A percentile compares a stretch with the other conserved stretches of the same genome.
These are phyloP conservation scores for Psilopsiagon aymara DNA, from an alignment of 2,113 vertebrate genomes.

Conservation along the genomic window DNA sequence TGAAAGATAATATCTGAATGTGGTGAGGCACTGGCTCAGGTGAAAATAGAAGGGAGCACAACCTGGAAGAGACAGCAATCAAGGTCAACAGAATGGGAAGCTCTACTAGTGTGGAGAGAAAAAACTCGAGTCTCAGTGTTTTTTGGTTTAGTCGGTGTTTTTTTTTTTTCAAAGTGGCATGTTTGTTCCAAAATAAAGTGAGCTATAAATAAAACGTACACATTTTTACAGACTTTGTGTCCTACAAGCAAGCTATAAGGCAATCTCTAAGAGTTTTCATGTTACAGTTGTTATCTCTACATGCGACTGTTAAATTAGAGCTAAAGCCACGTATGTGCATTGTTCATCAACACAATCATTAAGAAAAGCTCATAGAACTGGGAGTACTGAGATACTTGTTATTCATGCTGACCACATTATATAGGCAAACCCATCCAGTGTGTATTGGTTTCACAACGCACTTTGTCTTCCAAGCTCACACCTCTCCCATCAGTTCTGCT, in stretches of 20 bases:
- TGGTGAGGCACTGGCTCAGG: background rate
- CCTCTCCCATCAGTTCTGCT: background rate
- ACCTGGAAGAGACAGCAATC: background rate
- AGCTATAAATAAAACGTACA: background rate
- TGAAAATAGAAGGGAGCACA: background rate
- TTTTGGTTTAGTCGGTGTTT: background rate
- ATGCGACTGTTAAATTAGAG: background rate
- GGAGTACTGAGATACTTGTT: background rate
- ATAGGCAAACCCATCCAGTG: background rate
- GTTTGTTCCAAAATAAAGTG: background rate
- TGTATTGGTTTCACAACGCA: background rate
- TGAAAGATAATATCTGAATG: background rate
- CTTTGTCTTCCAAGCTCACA: background rate
- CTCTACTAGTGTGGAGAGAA: background rate
- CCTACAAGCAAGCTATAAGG: background rate
- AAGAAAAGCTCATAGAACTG: background rate
- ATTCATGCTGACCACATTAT: background rate
- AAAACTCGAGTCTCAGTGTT: rapidly evolving
- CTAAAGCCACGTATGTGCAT: background rate
- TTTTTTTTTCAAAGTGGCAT: too few species aligned
- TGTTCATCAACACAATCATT: background rate
- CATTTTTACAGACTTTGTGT: background rate
- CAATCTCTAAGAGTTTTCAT: background rate
- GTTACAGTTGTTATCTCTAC: background rate
- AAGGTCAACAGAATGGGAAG: background rate